phyloP scores from a whole-genome alignment of 2,797 vertebrate genomes.

The Tenualosa thibaudeaui region DNA sequence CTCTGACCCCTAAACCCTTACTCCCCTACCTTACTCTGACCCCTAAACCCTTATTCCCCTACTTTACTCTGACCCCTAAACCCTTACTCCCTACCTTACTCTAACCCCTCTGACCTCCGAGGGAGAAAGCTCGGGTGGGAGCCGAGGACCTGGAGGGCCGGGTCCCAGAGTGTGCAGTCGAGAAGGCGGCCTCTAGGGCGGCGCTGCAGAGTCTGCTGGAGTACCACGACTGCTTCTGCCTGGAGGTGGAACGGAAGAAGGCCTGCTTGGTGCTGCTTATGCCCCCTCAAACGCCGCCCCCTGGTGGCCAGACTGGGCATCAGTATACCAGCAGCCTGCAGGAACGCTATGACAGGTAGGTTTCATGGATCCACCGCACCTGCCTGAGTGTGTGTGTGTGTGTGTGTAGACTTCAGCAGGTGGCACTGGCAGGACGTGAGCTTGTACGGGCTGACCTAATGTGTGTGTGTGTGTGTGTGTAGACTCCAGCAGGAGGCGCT shows the following conservation, averaged over 20 bases:
- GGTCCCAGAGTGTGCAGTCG: slow-evolving; percentile 83
- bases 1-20: no score
- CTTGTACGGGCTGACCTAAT: slow-evolving; percentile 85
- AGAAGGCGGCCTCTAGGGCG: slow-evolving; percentile 85
- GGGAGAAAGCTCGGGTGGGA: slow-evolving; percentile 79
- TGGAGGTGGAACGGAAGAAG: slow-evolving; percentile 85
- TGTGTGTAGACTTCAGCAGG: slow-evolving; percentile 54
- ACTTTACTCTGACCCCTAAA: no score
- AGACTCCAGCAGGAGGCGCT: background rate
- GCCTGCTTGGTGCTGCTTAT: slow-evolving; percentile 76
- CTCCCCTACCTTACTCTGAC: no score
- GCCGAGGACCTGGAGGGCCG: slow-evolving; percentile 82
- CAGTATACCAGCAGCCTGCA: slow-evolving; percentile 84
- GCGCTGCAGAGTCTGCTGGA: slow-evolving; percentile 86
- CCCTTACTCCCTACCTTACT: background rate
- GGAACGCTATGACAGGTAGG: slow-evolving; percentile 82
- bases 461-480: background rate
- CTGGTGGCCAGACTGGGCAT: background rate
- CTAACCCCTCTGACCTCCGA: slow-evolving; percentile 63
- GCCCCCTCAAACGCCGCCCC: slow-evolving; percentile 52
- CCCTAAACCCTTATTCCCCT: no score
- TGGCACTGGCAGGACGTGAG: slow-evolving; percentile 78
- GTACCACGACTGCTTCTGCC: slow-evolving; percentile 79
- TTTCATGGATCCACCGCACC: no score
- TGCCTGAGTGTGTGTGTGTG: background rate